Base-by-base conservation (phyloP, 2,797 vertebrate species). In the Enteromius argenteus region DNA sequence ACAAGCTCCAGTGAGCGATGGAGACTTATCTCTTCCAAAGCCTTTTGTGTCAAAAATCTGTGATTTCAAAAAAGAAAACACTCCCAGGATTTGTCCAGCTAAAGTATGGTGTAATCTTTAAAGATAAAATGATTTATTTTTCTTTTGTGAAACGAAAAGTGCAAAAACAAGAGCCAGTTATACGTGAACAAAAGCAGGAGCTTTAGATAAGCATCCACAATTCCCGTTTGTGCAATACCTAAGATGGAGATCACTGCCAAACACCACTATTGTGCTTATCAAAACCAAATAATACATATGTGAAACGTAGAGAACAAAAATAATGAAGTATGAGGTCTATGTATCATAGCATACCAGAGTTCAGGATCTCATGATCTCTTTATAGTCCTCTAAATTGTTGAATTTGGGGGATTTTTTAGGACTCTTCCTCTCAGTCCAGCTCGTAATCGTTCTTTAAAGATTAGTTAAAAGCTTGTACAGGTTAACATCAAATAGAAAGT, bases 161-260 rank as follows among this genome's bases (percentile, higher is more conserved):
- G 72, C 51, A 72, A 67, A 90, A 89, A 64, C 86, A 46, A 88
- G 89, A 58, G 78, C 56, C 62, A 87, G 85, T 85, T 84, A 58
- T 46, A 79, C 39, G 42, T 69, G 56, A 85, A 88, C 73, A 87
- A 71, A 87, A 19, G 73, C 27, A 85, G 85, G 83, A 76, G 64
- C 80, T 86, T 83, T 79, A 77, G 87, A 92, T 92, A 89, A 86
- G 35, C 86, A 89, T 91, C 73, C 37, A 30, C 32, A 68, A 68
- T 86, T 27, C 30, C 74, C 58, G 69, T 84, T 60, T 60, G 32
- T 83, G 75, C 73, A 77, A 72, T 84, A 58, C 78, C 82, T 74
- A 60, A 80, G 74, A 73, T 60, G 67, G 79, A 32, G 37, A 58
- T 69, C 37, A 75, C 17, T 56, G 21, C 62, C 49, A 58, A 77